Evolutionary conservation across 1,140 invertebrate genomes (phyloP).

Genomic region (Pogonus chalceus): DNA sequence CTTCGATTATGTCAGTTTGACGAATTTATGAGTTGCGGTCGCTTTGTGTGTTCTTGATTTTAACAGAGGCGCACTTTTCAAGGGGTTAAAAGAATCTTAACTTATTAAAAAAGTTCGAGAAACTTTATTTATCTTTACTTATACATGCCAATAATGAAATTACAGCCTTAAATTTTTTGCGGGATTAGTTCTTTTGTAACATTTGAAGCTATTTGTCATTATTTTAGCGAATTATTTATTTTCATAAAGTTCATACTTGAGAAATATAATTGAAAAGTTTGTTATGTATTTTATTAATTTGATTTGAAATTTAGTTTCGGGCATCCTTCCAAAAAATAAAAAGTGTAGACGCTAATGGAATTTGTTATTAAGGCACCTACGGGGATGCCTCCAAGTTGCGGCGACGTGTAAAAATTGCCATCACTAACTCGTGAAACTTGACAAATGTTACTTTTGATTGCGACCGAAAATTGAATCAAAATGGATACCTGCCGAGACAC

Average conservation of each 20-base stretch:
- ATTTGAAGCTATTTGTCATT: too few species aligned
- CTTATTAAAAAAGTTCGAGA: not conserved
- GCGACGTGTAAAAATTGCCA: conserved; percentile 7
- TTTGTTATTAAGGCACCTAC: not conserved
- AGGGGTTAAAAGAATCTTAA: not conserved
- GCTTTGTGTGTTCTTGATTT: conserved; percentile 3
- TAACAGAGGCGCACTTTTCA: not conserved
- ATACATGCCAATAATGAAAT: too few species aligned
- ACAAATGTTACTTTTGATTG: conserved; percentile 3
- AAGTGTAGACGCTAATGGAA: not conserved
- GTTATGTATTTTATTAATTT: not conserved
- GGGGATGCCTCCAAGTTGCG: not conserved
- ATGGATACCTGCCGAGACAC: conserved; percentile 1
- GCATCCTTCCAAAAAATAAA: not conserved
- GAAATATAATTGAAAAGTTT: not conserved
- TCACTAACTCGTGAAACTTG: conserved; percentile 6
- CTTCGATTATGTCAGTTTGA: conserved; percentile 4
- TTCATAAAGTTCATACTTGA: not conserved
- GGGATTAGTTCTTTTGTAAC: too few species aligned
- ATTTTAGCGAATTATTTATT: not conserved
- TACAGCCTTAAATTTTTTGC: too few species aligned
- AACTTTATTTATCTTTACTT: not conserved
- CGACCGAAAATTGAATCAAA: conserved; percentile 7
- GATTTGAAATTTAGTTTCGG: not conserved
- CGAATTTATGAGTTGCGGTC: not conserved